A percentile compares a stretch with the other conserved stretches of the same genome.
Conservation (phyloP, 2,797 vertebrate species). For the Hemitrygon akajei region DNA sequence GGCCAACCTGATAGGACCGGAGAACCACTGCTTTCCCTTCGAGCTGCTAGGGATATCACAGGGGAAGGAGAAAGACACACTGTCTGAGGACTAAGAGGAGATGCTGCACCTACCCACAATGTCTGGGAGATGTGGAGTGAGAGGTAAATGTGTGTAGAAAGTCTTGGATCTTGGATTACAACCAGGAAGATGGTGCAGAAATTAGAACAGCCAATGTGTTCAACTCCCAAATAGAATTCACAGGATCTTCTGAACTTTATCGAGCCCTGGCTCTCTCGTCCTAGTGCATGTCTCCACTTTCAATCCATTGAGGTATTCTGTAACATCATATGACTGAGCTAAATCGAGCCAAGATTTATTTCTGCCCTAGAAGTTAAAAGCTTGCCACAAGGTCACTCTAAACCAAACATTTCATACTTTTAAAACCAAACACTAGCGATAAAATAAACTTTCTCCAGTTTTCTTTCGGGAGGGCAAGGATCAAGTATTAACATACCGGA, state of each 20-base stretch:
- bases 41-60: neutral
- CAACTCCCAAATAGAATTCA: neutral
- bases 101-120: neutral
- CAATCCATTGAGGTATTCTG: neutral
- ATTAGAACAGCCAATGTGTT: neutral
- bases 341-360: neutral
- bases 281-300: neutral
- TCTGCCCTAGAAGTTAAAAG: neutral
- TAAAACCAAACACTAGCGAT: neutral
- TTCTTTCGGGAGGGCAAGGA: neutral
- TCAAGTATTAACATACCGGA: neutral
- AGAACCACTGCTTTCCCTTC: too few species aligned
- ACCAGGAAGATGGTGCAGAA: neutral
- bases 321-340: neutral
- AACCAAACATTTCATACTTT: neutral
- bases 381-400: neutral
- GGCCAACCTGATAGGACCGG: neutral
- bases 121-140: neutral
- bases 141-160: neutral
- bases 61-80: neutral
- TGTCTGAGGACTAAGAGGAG: neutral
- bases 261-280: neutral
- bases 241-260: neutral
- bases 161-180: neutral
- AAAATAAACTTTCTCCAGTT: neutral